Base-by-base conservation (phyloP, 2,113 vertebrate species). In the Trinectes maculatus region DNA sequence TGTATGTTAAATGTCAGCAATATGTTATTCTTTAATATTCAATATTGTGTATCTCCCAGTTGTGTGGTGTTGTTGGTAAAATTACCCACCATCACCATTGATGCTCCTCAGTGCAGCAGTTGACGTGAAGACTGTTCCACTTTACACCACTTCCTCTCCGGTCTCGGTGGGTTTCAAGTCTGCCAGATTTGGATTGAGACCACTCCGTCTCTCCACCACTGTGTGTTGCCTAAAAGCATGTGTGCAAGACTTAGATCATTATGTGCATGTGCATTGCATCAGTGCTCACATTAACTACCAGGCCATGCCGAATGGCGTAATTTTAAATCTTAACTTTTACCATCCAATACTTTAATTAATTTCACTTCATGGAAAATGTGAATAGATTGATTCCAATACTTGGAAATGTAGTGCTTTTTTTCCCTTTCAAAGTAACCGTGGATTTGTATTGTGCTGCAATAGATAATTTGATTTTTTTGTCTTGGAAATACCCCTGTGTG, bases 101-200 rank as follows among this genome's bases (percentile, higher is more conserved):
- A 8, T 63, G 37, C 18, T 44, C 10, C 40, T 53, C 8, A 12
- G 19, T 12, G 55, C 19, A 53, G 42, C 4, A 60, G 25, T 16
- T 28, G 13, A 47, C 7, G 33, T 48, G 31, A 59, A 57, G 11
- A 34, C 26, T 56, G 19, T 65, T 61, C 40, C 24, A 72, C 57
- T 44, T 56, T 26, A 10, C 16, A 43, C 25, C 37, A 31, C 36
- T 66, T 54, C 49, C 25, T 31, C 26, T 57, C n/a, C n/a, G n/a
- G n/a, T n/a, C n/a, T n/a, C n/a, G n/a, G n/a, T n/a, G n/a, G n/a
- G n/a, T n/a, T 46, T 54, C 39, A 13, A 25, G 11, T 46, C 3
- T 62, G 29, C 44, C 39, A n/a, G n/a, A 61, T 29, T 39, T 29
- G 16, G 18, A 49, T 39, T 19, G 16, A 19, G 25, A 18, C 44